These are phyloP conservation scores for Cathartes aura DNA, from an alignment of 2,113 vertebrate genomes.

Conservation along the genomic window DNA sequence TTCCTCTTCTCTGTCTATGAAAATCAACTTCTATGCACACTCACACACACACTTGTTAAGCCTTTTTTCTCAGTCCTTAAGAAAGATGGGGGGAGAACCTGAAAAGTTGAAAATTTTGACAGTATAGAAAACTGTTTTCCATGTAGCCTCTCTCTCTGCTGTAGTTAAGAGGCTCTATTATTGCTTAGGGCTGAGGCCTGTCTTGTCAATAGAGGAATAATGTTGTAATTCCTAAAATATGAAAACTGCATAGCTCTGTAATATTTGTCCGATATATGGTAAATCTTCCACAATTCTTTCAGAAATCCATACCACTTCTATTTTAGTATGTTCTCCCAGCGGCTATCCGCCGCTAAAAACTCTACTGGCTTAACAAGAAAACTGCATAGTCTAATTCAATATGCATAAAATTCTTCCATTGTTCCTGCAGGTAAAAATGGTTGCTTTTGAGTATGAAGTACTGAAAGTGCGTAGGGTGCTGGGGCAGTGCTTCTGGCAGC, in stretches of 20 bases:
- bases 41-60: neutral
- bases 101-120: neutral
- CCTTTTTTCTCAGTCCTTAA: neutral
- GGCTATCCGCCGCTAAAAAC: neutral
- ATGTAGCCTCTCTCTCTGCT: neutral
- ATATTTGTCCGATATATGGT: neutral
- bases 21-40: neutral
- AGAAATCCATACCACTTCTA: neutral
- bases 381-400: neutral
- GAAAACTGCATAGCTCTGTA: neutral
- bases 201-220: neutral
- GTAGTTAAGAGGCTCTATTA: neutral
- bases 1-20: neutral
- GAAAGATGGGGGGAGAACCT: neutral
- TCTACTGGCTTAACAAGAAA: neutral
- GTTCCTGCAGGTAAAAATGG: neutral
- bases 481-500: neutral
- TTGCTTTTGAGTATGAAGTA: neutral
- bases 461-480: neutral
- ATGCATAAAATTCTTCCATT: neutral
- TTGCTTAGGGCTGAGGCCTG: neutral
- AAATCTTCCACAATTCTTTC: neutral
- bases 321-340: neutral
- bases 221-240: neutral
- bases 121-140: neutral